Percentiles rank a stretch among this genome's conserved stretches.
Conservation (phyloP, 2,113 vertebrate genomes). For the Uria lomvia region DNA sequence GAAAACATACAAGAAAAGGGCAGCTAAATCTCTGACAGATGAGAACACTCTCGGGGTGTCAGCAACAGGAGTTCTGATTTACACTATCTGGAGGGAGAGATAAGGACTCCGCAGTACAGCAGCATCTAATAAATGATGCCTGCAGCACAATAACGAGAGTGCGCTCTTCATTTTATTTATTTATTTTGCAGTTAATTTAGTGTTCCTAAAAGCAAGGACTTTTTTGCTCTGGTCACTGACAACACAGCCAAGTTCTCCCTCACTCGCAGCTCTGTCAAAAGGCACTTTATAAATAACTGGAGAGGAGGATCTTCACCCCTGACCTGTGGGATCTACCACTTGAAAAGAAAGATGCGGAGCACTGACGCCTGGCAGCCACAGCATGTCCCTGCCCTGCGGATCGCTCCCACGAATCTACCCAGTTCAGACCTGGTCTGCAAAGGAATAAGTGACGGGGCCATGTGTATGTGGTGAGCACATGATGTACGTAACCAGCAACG, state of each 20-base stretch:
- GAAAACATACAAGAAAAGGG: conserved; percentile 48
- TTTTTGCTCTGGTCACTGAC: conserved; percentile 20
- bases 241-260: conserved; percentile 3
- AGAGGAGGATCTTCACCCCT: conserved; percentile 17
- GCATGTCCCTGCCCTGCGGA: neutral
- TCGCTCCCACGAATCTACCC: neutral
- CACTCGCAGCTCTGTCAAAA: neutral
- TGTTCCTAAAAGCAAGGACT: conserved; percentile 23
- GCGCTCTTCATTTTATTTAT: conserved; percentile 61
- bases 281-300: conserved; percentile 45
- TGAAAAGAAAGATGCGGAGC: conserved; percentile 17
- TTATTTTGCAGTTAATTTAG: conserved; percentile 62
- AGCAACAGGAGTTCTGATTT: conserved; percentile 65
- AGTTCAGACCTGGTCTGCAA: neutral
- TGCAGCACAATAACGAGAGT: conserved; percentile 32
- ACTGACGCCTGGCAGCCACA: neutral
- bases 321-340: conserved; percentile 10
- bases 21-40: conserved; percentile 60
- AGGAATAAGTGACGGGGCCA: neutral
- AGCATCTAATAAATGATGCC: conserved; percentile 63
- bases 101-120: conserved; percentile 49
- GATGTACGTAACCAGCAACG: neutral
- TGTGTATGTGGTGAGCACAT: neutral
- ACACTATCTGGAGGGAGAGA: conserved; percentile 70
- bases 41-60: conserved; percentile 50